Evolutionary conservation across 2,797 vertebrate species (phyloP), one percentile per base, ranked within the genome.

Genomic region (Xenops minutus): DNA sequence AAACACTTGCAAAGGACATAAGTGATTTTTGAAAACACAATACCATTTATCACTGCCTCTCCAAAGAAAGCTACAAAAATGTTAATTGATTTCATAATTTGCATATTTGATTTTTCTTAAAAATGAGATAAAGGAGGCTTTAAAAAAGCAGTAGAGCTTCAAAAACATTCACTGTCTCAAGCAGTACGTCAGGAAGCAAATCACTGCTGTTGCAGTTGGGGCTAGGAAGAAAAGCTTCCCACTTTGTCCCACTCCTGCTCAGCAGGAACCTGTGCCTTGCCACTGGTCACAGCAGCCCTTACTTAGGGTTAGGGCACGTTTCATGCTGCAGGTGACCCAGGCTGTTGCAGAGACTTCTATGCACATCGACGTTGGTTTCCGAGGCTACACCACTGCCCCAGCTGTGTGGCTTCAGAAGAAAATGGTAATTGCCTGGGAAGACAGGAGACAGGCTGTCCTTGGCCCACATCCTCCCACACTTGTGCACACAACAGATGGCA

Each of bases 101-200:
- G 71, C 91, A 93, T 92, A 87, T 93, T 95, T 93, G 85, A 93
- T 95, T 96, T 92, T 94, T 88, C 66, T 86, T 82, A 90, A 84
- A 82, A 59, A 92, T 81, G 2, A 84, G 69, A 88, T 51, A 92
- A 96, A 94, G 36, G 20, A 85, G 43, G 68, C 55, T 92, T 89
- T 77, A 6, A 78, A 78, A 73, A 59, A 62, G 23, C 62, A 89
- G 29, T 49, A 92, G 68, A 78, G 59, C 87, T 79, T 95, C 77
- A 93, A 77, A 95, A 90, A 46, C 79, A 69, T 92, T 93, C 82
- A 61, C 85, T 49, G 44, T 41, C 44, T 79, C 71, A 51, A 79
- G 44, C 39, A 74, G 63, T 52, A 77, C 64, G 72, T 29, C 61
- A 78, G 41, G 59, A 91, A 43, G 27, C n/a, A 72, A 48, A 76